Base-by-base conservation (phyloP, 1,140 invertebrate genomes). In the Thaumetopoea pityocampa region DNA sequence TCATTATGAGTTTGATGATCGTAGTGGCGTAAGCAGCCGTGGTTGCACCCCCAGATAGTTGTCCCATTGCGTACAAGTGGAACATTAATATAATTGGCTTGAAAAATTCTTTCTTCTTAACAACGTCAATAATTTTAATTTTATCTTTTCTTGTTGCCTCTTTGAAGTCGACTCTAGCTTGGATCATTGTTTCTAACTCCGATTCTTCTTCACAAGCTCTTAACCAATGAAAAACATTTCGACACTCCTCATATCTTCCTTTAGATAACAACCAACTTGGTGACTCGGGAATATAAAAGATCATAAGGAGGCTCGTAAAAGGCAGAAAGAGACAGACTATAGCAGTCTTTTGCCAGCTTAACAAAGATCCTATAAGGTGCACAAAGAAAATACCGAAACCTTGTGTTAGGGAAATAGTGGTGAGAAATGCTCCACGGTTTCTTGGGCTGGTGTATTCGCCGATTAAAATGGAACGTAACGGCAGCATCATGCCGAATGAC, bases 11-110 rank as follows among this genome's bases (percentile, higher is more conserved):
- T 12, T 74, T 59, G 54, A 88, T 85, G 44, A 90, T 89, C 0
- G 80, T 71, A 0, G 91, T 89, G 0, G 90, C 87, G 57, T 92
- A 93, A 48, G 91, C 92, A 14, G 89, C 88, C 9, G 93, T 86
- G 0, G 88, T 59, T 0, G 59, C 65, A 0, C 50, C 65, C 2
- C 73, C 78, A 28, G 66, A 61, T 3, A 71, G 57, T 10, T 78
- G 71, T 11, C 58, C 30, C 4, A 82, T 46, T n/a, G 40, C 30
- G 33, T 67, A 71, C 6, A 47, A 44, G 9, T 77, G 67, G 0
- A 73, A 16, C 62, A 83, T 68, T 3, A 83, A 28, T 6, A 69
- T 48, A 1, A 78, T 74, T 0, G 78, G 78, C 23, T 70, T 72
- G 20, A 66, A 70, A 32, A 83, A 83, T 20, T 77, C 76, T 28